A percentile compares a stretch with the other conserved stretches of the same genome.
These are phyloP conservation scores for Rhorus exstirpatorius DNA, from an alignment of 2,888 invertebrate species.

Conservation along the genomic window DNA sequence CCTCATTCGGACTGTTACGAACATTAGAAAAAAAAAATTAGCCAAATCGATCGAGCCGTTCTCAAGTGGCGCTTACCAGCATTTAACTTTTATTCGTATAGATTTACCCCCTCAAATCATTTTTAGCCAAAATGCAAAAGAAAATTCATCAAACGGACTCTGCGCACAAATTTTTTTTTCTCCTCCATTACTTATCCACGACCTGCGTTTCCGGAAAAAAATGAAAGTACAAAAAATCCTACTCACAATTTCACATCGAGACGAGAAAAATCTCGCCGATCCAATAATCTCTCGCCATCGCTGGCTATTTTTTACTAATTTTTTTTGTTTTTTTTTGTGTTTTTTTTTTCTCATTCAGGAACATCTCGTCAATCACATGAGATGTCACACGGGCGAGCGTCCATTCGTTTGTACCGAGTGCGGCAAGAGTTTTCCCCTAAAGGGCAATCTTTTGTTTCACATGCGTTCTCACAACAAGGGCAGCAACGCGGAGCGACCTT, in stretches of 20 bases:
- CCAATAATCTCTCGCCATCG: no score
- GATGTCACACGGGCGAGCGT: slow-evolving; percentile 92
- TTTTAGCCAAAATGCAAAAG: no score
- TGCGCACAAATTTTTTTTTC: not conserved
- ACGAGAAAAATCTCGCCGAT: not conserved
- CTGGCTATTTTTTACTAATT: not conserved
- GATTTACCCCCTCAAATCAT: no score
- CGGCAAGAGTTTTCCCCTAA: slow-evolving; percentile 94
- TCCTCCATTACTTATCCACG: not conserved
- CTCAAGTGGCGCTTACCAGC: no score
- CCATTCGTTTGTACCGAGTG: slow-evolving; percentile 95
- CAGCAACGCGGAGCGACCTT: slow-evolving; percentile 89
- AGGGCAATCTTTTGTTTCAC: slow-evolving; percentile 94
- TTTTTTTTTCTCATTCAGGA: slow-evolving; percentile 84
- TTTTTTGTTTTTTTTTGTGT: slow-evolving; percentile 21
- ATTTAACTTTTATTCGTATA: no score
- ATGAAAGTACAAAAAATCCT: no score
- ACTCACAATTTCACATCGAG: no score
- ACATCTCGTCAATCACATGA: slow-evolving; percentile 92
- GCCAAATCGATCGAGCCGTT: no score
- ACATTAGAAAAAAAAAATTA: no score
- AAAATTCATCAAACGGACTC: no score
- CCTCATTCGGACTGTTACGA: no score
- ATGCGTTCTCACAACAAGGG: slow-evolving; percentile 94
- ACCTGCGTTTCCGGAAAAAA: no score